phyloP scores from a whole-genome alignment of 53 echinoderm and acorn worm species.

The Hippasteria phrygiana region DNA sequence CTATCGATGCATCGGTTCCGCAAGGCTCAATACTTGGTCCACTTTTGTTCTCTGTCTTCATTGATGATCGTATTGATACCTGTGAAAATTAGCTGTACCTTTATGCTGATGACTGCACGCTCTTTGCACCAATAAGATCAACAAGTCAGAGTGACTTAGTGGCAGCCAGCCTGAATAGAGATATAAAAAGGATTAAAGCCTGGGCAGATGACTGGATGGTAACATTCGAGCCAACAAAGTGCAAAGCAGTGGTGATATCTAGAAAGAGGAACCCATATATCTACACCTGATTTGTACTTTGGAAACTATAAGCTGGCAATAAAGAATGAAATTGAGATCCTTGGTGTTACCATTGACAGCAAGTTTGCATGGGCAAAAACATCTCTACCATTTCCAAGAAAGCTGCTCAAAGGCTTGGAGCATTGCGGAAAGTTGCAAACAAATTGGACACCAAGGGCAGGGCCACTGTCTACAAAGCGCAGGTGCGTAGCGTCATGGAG shows the following conservation, averaged over 20 bases:
- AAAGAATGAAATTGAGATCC: conserved; percentile 21
- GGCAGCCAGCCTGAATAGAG: conserved; percentile 47
- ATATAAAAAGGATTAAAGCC: conserved; percentile 24
- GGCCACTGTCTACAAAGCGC: conserved; percentile 69
- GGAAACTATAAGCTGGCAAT: conserved; percentile 8
- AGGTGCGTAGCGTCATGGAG: conserved; percentile 66
- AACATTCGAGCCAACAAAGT: conserved; percentile 49
- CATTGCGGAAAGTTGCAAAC: conserved; percentile 56
- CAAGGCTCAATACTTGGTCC: conserved; percentile 48
- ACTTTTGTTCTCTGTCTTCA: conserved; percentile 26
- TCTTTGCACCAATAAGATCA: conserved; percentile 27
- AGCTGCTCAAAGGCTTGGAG: conserved; percentile 70
- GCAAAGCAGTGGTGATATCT: conserved; percentile 18
- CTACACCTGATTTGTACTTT: conserved; percentile 30
- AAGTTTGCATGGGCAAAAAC: too few relatives aligned
- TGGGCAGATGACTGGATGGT: conserved; percentile 62
- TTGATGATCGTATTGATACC: conserved; percentile 19
- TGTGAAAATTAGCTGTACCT: conserved; percentile 48
- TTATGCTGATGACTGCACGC: conserved; percentile 6
- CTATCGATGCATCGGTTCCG: conserved; percentile 44
- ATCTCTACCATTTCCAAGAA: conserved; percentile 37
- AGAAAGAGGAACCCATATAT: conserved; percentile 44
- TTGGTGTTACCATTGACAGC: too few relatives aligned
- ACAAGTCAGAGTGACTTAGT: not conserved
- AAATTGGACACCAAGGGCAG: conserved; percentile 20